Conservation (phyloP, 2,797 vertebrate species). For the Gymnothorax javanicus region DNA sequence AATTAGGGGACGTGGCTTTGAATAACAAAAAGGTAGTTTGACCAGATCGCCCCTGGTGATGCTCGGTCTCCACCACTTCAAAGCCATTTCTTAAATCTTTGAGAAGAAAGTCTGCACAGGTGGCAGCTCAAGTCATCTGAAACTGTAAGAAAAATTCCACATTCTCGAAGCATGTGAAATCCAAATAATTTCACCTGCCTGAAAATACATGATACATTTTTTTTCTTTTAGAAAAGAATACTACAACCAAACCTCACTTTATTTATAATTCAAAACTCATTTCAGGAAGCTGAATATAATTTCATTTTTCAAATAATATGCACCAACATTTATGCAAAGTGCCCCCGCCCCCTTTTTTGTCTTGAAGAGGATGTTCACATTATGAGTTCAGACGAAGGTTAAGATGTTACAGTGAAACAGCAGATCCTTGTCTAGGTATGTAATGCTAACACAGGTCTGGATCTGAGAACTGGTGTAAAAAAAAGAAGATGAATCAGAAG, state of each 20-base stretch:
- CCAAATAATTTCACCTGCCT: slow-evolving; percentile 4
- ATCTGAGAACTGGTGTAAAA: background rate
- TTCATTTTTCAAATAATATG: background rate
- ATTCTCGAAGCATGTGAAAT: slow-evolving; percentile 67
- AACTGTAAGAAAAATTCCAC: slow-evolving; percentile 78
- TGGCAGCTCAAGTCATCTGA: slow-evolving; percentile 75
- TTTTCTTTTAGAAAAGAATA: background rate
- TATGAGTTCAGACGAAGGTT: slow-evolving; percentile 37
- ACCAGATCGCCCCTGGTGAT: slow-evolving; percentile 75
- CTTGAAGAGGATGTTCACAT: slow-evolving; percentile 28
- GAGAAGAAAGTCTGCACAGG: slow-evolving; percentile 70
- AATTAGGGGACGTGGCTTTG: slow-evolving; percentile 74
- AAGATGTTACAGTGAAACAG: slow-evolving; percentile 43
- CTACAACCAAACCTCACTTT: background rate
- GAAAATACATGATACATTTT: background rate
- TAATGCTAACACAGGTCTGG: background rate
- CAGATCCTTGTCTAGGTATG: slow-evolving; percentile 40
- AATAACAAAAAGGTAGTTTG: slow-evolving; percentile 74
- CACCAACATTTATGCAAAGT: background rate
- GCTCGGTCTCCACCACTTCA: slow-evolving; percentile 74
- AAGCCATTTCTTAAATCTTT: slow-evolving; percentile 76
- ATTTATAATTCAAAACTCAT: background rate
- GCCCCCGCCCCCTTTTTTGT: background rate
- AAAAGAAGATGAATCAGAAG: background rate
- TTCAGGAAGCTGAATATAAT: background rate